Conservation (phyloP, 2,888 invertebrate genomes). For the Enoplolaimus lenunculus region DNA sequence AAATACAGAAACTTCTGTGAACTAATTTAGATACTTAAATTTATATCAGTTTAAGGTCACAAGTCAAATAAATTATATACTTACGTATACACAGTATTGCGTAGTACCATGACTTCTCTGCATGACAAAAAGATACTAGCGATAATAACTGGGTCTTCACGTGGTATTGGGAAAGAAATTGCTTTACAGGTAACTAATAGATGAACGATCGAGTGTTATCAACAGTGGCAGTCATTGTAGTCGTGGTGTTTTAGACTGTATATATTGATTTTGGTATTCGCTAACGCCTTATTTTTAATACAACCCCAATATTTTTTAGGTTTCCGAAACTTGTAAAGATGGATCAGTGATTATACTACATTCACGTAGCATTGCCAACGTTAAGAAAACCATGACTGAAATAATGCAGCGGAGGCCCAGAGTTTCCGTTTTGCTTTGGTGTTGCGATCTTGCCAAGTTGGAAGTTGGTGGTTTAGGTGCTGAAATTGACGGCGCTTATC, state of each 20-base stretch:
- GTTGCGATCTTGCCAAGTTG: background rate
- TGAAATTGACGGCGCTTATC: background rate
- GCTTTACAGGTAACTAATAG: conserved; percentile 32
- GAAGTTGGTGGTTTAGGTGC: background rate
- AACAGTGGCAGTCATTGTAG: no score
- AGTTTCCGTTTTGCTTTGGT: background rate
- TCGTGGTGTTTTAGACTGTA: no score
- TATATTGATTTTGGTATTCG: no score
- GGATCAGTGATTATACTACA: background rate
- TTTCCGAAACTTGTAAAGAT: background rate
- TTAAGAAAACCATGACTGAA: background rate
- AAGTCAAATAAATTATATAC: no score
- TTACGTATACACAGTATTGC: no score
- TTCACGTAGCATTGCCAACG: background rate
- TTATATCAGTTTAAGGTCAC: no score
- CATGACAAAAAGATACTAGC: conserved; percentile 31
- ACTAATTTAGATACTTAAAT: no score
- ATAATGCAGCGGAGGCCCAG: background rate
- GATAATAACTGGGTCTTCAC: conserved; percentile 43
- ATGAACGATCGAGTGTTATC: no score
- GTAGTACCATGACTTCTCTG: background rate
- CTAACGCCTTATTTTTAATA: no score
- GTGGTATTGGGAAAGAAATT: conserved; percentile 41
- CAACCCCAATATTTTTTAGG: no score
- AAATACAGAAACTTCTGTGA: no score